phyloP scores from a whole-genome alignment of 2,888 invertebrate genomes.

The Bombylius discolor region DNA sequence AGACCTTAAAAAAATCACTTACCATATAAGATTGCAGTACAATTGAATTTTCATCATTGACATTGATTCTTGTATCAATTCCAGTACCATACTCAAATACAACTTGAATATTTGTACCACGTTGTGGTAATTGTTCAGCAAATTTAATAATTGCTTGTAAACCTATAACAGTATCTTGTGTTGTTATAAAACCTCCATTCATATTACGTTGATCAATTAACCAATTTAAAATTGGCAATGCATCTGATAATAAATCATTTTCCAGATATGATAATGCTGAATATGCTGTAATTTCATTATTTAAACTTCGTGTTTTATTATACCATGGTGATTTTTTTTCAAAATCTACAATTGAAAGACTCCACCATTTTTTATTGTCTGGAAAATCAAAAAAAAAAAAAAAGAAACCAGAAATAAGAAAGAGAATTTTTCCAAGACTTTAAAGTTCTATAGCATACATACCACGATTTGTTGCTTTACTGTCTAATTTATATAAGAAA shows the following conservation, averaged over 20 bases:
- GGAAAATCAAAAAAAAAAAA: not conserved
- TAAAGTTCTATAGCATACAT: not conserved
- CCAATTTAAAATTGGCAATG: conserved; percentile 55
- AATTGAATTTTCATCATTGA: conserved; percentile 66
- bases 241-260: conserved; percentile 31
- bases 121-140: conserved; percentile 41
- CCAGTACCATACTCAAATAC: conserved; percentile 41
- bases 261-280: conserved; percentile 61
- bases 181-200: conserved; percentile 59
- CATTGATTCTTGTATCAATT: conserved; percentile 42
- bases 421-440: not conserved
- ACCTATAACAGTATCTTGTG: conserved; percentile 66
- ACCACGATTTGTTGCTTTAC: conserved; percentile 40
- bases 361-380: conserved; percentile 71
- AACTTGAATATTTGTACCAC: conserved; percentile 41
- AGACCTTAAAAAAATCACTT: conserved; percentile 9
- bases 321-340: conserved; percentile 55
- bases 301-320: conserved; percentile 50
- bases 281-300: conserved; percentile 78
- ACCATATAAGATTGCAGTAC: conserved; percentile 70
- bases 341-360: conserved; percentile 43
- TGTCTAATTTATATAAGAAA: conserved; percentile 48
- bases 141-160: conserved; percentile 50
- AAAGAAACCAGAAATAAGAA: too few relatives aligned
- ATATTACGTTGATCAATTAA: conserved; percentile 52